A percentile compares a stretch with the other conserved stretches of the same genome.
Conservation (phyloP, 2,888 invertebrate species). For the Pseudococcus jackbeardsleyi region DNA sequence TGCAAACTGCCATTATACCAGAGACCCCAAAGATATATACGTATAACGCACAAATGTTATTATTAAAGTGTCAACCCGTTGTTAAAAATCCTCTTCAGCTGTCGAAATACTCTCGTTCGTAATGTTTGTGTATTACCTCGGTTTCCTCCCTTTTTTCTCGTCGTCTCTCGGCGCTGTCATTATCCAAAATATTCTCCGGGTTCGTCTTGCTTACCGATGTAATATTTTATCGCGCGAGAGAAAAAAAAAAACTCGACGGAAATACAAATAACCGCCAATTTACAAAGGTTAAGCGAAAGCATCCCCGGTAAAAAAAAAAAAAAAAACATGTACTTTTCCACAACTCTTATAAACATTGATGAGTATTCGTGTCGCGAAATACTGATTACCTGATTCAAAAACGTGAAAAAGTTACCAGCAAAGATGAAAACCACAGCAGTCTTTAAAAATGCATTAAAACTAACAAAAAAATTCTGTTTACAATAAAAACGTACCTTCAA, state of each 20-base stretch:
- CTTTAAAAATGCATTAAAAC: neutral
- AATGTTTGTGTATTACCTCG: constrained; percentile 44
- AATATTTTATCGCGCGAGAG: neutral
- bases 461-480: neutral
- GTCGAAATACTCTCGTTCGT: constrained; percentile 44
- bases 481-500: neutral
- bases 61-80: constrained; percentile 55
- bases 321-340: neutral
- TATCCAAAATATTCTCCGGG: neutral
- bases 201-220: neutral
- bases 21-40: constrained; percentile 30
- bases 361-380: neutral
- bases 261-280: constrained; percentile 14
- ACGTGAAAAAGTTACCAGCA: neutral
- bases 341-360: neutral
- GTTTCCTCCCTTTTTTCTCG: neutral
- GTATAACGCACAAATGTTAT: constrained; percentile 42
- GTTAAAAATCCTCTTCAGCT: constrained; percentile 44
- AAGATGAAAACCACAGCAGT: neutral
- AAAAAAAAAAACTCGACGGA: neutral
- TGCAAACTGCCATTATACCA: constrained; percentile 51
- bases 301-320: neutral
- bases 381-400: neutral
- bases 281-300: neutral
- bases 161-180: neutral